Percentiles rank a stretch among this genome's conserved stretches.
phyloP scores from a whole-genome alignment of 2,113 vertebrate species.

The Mungos mungo region DNA sequence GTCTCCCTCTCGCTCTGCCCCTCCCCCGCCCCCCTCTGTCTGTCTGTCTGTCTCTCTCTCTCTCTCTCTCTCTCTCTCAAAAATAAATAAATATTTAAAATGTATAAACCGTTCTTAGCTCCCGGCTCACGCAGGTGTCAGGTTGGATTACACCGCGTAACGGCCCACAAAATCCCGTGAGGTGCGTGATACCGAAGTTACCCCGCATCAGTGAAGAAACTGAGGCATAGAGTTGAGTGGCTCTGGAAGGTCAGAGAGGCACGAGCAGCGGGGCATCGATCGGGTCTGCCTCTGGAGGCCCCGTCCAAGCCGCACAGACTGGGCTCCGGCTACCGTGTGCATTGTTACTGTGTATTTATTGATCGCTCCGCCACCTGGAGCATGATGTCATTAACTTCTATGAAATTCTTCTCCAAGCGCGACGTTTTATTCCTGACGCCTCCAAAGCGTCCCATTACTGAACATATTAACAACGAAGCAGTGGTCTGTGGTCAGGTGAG shows the following conservation, averaged over 20 bases:
- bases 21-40: no score
- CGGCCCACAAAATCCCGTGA: rapidly evolving
- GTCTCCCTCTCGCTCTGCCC: neutral
- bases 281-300: neutral
- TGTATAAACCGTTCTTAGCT: neutral
- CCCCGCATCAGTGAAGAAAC: neutral
- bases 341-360: rapidly evolving
- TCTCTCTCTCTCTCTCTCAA: neutral
- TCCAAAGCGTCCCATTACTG: neutral
- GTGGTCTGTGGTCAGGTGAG: rapidly evolving
- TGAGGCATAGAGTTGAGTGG: neutral
- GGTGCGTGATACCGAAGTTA: rapidly evolving
- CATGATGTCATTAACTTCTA: rapidly evolving
- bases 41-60: neutral
- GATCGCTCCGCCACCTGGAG: rapidly evolving
- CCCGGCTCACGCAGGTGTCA: no score
- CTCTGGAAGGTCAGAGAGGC: no score
- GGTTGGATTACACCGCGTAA: rapidly evolving
- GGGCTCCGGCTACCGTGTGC: rapidly evolving
- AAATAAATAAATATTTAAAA: neutral
- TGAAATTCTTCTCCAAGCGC: neutral
- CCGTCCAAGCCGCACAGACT: rapidly evolving
- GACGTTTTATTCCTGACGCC: neutral
- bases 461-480: neutral
- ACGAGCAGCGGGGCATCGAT: rapidly evolving